Conservation (phyloP, 2,888 invertebrate genomes). For the Cantharis nigra region DNA sequence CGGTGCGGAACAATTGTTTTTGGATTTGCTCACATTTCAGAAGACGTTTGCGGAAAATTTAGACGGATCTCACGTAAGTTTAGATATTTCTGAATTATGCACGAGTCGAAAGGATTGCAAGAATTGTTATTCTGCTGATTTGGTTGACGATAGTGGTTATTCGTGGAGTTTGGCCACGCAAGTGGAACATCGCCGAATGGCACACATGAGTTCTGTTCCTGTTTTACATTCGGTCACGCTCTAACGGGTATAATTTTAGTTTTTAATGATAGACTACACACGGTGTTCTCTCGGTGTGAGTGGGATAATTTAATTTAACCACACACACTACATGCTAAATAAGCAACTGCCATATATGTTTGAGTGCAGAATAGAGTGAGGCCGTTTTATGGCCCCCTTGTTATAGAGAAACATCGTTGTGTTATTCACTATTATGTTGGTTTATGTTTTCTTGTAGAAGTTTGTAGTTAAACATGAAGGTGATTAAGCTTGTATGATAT, state of each 20-base stretch:
- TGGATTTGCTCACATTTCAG: slow-evolving; percentile 64
- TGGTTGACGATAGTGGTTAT: slow-evolving; percentile 40
- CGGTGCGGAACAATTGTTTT: slow-evolving; percentile 67
- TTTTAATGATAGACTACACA: slow-evolving; percentile 34
- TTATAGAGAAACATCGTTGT: slow-evolving; percentile 25
- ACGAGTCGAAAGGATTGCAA: slow-evolving; percentile 59
- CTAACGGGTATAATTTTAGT: slow-evolving; percentile 37
- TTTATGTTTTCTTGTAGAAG: slow-evolving; percentile 12
- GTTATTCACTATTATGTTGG: slow-evolving; percentile 15
- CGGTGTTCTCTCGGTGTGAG: slow-evolving; percentile 32
- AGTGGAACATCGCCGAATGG: slow-evolving; percentile 49
- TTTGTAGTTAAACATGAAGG: not conserved
- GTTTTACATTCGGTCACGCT: slow-evolving; percentile 51
- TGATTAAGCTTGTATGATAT: not conserved
- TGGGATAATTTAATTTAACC: slow-evolving; percentile 6
- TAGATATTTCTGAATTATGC: slow-evolving; percentile 43
- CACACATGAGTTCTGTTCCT: slow-evolving; percentile 49
- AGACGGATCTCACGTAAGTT: slow-evolving; percentile 42
- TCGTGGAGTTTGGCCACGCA: slow-evolving; percentile 61
- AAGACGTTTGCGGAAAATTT: slow-evolving; percentile 56
- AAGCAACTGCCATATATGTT: slow-evolving; percentile 54
- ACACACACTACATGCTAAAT: slow-evolving; percentile 24
- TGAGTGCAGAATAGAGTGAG: slow-evolving; percentile 47
- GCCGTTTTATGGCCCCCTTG: slow-evolving; percentile 21
- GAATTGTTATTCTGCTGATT: slow-evolving; percentile 60